Conservation (phyloP, 1,140 invertebrate genomes). For the Anthonomus grandis region DNA sequence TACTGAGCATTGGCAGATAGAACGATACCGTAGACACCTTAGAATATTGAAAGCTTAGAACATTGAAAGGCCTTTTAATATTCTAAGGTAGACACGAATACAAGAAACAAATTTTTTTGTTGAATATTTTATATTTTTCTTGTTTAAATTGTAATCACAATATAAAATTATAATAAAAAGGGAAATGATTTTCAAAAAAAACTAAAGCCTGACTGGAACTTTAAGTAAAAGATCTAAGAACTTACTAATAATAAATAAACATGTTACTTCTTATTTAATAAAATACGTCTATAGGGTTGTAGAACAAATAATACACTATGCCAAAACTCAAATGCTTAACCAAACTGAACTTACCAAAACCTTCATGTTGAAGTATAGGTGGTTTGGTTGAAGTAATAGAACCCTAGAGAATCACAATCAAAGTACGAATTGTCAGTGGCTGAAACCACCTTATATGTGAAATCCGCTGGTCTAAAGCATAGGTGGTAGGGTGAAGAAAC, state of each 20-base stretch:
- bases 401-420: neutral
- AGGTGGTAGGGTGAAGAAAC: constrained; percentile 19
- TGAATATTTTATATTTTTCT: too few species aligned
- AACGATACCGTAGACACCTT: too few species aligned
- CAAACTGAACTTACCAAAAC: constrained; percentile 16
- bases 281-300: neutral
- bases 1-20: too few species aligned
- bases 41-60: too few species aligned
- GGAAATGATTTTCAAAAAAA: neutral
- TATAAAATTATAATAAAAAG: neutral
- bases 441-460: constrained; percentile 14
- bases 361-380: constrained; percentile 1
- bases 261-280: neutral
- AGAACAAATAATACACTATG: too few species aligned
- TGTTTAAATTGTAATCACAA: too few species aligned
- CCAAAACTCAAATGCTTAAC: too few species aligned
- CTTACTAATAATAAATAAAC: neutral
- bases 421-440: too few species aligned
- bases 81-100: too few species aligned
- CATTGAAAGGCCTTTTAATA: too few species aligned
- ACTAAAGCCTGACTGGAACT: neutral
- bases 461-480: neutral
- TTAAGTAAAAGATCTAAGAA: neutral
- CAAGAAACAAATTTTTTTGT: too few species aligned
- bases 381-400: neutral